These are phyloP conservation scores for Chymomyza fuscimana DNA, from an alignment of 2,888 invertebrate species.

Conservation along the genomic window DNA sequence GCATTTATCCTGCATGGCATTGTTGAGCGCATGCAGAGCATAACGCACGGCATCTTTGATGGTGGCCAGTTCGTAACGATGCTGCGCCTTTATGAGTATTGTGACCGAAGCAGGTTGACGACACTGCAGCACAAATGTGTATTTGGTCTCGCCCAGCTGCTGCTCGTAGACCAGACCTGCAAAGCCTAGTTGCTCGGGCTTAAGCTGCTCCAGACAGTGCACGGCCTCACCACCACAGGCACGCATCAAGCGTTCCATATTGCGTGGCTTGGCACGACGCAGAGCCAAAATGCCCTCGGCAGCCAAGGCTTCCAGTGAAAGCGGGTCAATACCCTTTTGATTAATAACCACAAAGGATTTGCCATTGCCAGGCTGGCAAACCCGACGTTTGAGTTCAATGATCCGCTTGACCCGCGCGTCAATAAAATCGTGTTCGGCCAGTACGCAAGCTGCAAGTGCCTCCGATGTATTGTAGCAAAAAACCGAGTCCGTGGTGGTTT, in stretches of 20 bases:
- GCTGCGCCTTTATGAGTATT: conserved; percentile 96
- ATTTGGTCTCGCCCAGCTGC: conserved; percentile 98
- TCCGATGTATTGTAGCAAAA: conserved; percentile 99
- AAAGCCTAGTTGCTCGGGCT: conserved; percentile 92
- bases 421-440: conserved; percentile 97
- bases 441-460: conserved; percentile 94
- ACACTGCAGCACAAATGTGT: conserved; percentile 97
- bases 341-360: conserved; percentile 97
- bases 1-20: conserved; percentile 94
- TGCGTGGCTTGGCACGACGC: conserved; percentile 96
- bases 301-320: conserved; percentile 95
- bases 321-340: conserved; percentile 98
- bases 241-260: conserved; percentile 97
- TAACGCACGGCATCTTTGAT: conserved; percentile 98
- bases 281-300: conserved; percentile 97
- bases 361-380: conserved; percentile 89
- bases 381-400: conserved; percentile 93
- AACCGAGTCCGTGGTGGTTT: conserved; percentile 96
- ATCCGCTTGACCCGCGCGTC: conserved; percentile 94
- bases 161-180: conserved; percentile 98
- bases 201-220: conserved; percentile 95
- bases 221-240: conserved; percentile 97
- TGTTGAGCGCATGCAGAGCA: conserved; percentile 96
- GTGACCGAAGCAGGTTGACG: conserved; percentile 97
- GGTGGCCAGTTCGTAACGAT: conserved; percentile 94